Percentiles rank a stretch among this genome's conserved stretches.
These are phyloP conservation scores for Melanocharis versteri DNA, from an alignment of 2,113 vertebrate species.

Conservation along the genomic window DNA sequence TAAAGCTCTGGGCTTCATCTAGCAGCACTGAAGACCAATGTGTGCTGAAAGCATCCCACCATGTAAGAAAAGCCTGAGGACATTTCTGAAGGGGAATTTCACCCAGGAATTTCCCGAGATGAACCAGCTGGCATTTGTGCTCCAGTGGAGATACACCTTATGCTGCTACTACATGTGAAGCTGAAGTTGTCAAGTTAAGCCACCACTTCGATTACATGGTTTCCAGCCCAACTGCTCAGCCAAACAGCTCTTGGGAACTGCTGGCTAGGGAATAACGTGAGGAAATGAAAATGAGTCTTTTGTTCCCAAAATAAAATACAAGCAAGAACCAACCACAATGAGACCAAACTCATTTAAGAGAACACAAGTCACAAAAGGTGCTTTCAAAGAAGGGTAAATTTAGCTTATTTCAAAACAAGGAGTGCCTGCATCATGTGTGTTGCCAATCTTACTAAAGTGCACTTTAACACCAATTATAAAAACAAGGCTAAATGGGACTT, in stretches of 20 bases:
- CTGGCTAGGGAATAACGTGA: neutral
- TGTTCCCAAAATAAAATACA: neutral
- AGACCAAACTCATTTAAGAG: neutral
- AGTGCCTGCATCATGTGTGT: neutral
- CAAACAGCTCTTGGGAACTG: neutral
- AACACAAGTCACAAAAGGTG: neutral
- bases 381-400: neutral
- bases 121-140: neutral
- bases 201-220: neutral
- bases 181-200: neutral
- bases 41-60: neutral
- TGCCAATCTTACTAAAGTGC: neutral
- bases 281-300: neutral
- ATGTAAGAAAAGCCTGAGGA: neutral
- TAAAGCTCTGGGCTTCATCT: neutral
- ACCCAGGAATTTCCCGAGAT: neutral
- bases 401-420: neutral
- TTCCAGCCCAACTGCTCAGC: neutral
- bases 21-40: neutral
- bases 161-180: neutral
- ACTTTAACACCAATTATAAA: neutral
- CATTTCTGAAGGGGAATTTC: neutral
- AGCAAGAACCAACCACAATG: neutral
- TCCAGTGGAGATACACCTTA: neutral
- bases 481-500: neutral